Conservation (phyloP, 1,140 invertebrate species). For the Paralvinella palmiformis region DNA sequence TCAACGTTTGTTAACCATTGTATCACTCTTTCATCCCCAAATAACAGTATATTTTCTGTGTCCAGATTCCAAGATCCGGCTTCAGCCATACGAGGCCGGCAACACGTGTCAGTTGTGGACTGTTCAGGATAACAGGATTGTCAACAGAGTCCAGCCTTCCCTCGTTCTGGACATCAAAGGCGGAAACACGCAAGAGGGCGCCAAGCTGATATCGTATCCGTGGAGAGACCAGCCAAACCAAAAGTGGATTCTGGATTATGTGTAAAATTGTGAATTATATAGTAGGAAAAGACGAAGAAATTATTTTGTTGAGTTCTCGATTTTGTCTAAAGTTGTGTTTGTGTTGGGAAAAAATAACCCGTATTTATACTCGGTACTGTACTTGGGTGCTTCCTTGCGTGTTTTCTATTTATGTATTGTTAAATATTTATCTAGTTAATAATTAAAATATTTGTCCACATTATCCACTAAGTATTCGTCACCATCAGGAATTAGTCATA, state of each 20-base stretch:
- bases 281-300: too few species aligned
- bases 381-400: too few species aligned
- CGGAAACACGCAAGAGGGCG: background rate
- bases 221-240: background rate
- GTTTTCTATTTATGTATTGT: too few species aligned
- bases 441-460: too few species aligned
- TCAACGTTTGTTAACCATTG: background rate
- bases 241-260: background rate
- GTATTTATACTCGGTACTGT: too few species aligned
- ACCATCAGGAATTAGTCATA: too few species aligned
- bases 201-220: background rate
- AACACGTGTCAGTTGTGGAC: background rate
- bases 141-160: background rate
- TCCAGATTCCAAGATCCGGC: slow-evolving; percentile 3
- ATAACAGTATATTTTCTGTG: background rate
- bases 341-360: too few species aligned
- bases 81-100: background rate
- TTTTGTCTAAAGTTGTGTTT: too few species aligned
- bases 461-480: too few species aligned
- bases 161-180: background rate
- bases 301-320: too few species aligned
- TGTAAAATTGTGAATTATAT: too few species aligned
- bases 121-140: background rate
- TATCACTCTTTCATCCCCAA: background rate
- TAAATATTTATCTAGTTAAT: too few species aligned